Conservation (phyloP, 2,797 vertebrate species). For the Poeciliopsis infans region DNA sequence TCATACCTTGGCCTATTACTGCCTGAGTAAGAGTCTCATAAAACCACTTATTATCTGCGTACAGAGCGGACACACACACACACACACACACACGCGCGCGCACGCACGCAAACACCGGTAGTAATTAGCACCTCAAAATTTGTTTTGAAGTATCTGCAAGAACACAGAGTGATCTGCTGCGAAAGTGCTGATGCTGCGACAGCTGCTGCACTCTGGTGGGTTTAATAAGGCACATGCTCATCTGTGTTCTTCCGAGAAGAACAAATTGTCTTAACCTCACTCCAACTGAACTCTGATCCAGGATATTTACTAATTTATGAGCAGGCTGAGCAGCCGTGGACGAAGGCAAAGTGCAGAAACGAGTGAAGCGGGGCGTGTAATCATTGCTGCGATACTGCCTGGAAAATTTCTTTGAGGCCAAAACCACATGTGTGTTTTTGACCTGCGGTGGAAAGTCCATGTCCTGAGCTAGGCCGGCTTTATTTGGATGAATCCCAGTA, state of each 20-base stretch:
- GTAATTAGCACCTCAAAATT: not conserved
- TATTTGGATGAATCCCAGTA: constrained; percentile 55
- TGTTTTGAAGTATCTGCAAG: constrained; percentile 23
- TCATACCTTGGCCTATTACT: not conserved
- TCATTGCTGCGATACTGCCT: constrained; percentile 9
- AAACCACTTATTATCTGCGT: constrained; percentile 9
- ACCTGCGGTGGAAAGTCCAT: constrained; percentile 4
- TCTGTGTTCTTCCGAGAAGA: constrained; percentile 8
- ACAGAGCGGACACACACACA: not conserved
- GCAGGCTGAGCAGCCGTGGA: not conserved
- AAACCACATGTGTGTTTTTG: constrained; percentile 11
- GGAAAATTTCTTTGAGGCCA: not conserved
- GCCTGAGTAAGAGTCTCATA: not conserved
- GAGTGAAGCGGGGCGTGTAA: constrained; percentile 21
- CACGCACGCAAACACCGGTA: not conserved
- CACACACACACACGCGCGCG: too few relatives aligned
- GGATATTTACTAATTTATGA: constrained; percentile 11
- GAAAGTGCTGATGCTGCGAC: constrained; percentile 17
- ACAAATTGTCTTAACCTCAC: constrained; percentile 14
- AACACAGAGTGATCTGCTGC: constrained; percentile 13
- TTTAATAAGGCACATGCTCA: constrained; percentile 5
- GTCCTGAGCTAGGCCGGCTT: constrained; percentile 39
- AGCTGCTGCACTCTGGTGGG: not conserved
- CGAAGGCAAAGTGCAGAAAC: constrained; percentile 6
- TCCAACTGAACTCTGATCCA: not conserved